phyloP scores from a whole-genome alignment of 92 coral and sea anemone genomes.

The Epizoanthus rinbou region DNA sequence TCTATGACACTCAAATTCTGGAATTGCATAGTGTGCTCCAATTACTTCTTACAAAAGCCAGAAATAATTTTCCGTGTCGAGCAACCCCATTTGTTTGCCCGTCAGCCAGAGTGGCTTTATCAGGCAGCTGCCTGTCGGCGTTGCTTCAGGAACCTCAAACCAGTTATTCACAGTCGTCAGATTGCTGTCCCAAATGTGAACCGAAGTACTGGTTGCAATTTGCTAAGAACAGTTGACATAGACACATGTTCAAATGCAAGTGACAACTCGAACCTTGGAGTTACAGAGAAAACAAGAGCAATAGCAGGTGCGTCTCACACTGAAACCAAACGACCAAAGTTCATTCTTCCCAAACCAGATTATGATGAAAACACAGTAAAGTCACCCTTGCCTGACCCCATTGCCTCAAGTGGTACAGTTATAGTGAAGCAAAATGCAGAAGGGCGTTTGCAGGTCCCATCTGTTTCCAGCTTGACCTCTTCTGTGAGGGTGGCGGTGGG shows the following conservation, averaged over 20 bases:
- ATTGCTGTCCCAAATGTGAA: neutral
- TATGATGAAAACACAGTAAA: neutral
- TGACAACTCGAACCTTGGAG: neutral
- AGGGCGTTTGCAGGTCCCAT: neutral
- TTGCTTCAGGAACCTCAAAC: constrained; percentile 52
- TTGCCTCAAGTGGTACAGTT: neutral
- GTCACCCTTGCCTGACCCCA: neutral
- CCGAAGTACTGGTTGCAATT: neutral
- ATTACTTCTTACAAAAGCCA: constrained; percentile 91
- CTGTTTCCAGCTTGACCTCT: constrained; percentile 1
- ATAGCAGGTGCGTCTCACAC: neutral
- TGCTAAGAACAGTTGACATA: neutral
- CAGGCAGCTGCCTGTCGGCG: constrained; percentile 91
- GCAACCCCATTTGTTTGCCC: constrained; percentile 88
- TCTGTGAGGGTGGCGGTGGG: neutral
- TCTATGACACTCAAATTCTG: constrained; percentile 96
- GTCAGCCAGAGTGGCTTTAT: constrained; percentile 96
- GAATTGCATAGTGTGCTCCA: constrained; percentile 99
- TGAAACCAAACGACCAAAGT: constrained; percentile 21
- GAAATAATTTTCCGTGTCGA: constrained; percentile 93
- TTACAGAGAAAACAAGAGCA: neutral
- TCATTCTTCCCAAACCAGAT: constrained; percentile 34
- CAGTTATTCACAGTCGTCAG: constrained; percentile 16
- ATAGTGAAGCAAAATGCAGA: neutral
- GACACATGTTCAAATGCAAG: neutral